Evolutionary conservation across 2,797 vertebrate genomes (phyloP), one percentile per base, ranked within the genome.

Genomic region (Eulemur rubriventer): DNA sequence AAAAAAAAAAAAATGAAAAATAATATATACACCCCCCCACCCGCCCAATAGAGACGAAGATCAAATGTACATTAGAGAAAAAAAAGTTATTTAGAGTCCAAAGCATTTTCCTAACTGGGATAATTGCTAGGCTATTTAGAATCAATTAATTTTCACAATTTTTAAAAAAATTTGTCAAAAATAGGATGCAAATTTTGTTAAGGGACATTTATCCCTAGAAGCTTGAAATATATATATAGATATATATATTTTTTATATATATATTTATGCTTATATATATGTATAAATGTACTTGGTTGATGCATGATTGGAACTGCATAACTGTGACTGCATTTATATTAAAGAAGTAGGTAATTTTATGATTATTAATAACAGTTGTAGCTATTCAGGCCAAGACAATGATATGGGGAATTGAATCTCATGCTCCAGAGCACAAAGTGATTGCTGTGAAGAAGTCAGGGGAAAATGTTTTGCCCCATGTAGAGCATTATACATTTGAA

Each of bases 361-460:
- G 63, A 95, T 95, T 72, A n/a, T 96, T 98, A 96, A 95, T 96
- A 95, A 91, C 24, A 28, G 80, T 90, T 97, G 91, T 90, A 98
- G 91, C 80, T 97, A 20, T 91, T 46, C 73, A 92, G 95, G 50
- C 96, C 95, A 96, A 94, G 96, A 97, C 96, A 96, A 93, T 96
- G 93, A 97, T 97, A 96, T 85, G 70, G 83, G 59, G 93, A 98
- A 97, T 97, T 91, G 95, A 97, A 97, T 81, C 80, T 89, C 89
- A 70, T 52, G 26, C 89, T 97, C 97, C 81, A 9, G 65, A 95
- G 89, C 84, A 96, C 88, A 96, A 91, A 86, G 78, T 97, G 94
- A 97, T 72, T 65, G 87, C 90, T 50, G 12, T 73, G 81, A 91
- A 30, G 72, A 96, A 97, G 41, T 76, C 87, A 90, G 89, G 80